Evolutionary conservation across 2,888 invertebrate genomes (phyloP).

Genomic region (Crepidodera aurea): DNA sequence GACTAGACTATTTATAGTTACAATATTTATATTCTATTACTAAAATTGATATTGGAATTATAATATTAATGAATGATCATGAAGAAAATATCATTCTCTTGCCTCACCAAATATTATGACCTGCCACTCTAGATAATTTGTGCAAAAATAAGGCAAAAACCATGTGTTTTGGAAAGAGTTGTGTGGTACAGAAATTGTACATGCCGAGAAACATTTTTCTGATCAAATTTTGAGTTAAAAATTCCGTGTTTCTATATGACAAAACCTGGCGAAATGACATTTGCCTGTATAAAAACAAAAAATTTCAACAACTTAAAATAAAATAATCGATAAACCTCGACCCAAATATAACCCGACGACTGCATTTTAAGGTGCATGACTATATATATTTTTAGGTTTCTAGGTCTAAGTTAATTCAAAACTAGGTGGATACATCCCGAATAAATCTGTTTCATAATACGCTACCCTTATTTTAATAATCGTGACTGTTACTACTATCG

Average conservation of each 20-base stretch:
- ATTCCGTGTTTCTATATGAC: not conserved
- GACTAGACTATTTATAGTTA: no score
- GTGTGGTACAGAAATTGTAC: no score
- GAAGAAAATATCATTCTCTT: no score
- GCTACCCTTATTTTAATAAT: not conserved
- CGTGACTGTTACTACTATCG: not conserved
- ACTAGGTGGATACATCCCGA: not conserved
- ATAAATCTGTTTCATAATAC: not conserved
- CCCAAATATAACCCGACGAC: slow-evolving; percentile 11
- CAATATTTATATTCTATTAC: no score
- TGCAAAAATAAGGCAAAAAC: no score
- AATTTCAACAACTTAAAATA: slow-evolving; percentile 4
- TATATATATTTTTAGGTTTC: slow-evolving; percentile 10
- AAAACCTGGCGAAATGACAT: not conserved
- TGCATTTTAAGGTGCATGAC: slow-evolving; percentile 14
- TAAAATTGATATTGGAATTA: no score
- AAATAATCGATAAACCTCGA: slow-evolving; percentile 18
- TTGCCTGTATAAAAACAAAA: not conserved
- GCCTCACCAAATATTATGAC: no score
- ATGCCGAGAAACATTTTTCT: no score
- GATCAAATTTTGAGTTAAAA: no score
- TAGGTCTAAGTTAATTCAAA: slow-evolving; percentile 9
- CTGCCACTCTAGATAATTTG: no score
- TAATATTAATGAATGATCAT: no score
- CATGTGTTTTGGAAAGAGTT: no score